These are phyloP conservation scores for Clanis bilineata DNA, from an alignment of 2,888 invertebrate species.

Conservation along the genomic window DNA sequence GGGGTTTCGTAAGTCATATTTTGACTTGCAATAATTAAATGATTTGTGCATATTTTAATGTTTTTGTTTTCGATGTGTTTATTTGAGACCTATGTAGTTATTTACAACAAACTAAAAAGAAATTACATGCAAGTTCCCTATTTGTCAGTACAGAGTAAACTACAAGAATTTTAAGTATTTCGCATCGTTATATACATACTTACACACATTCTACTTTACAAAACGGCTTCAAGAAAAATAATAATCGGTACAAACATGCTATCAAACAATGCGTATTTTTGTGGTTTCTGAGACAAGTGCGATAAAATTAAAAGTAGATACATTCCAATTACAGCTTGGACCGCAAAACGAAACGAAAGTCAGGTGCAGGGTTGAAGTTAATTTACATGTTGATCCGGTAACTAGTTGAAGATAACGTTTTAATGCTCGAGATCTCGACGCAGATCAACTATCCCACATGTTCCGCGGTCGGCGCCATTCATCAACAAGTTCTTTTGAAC, in stretches of 20 bases:
- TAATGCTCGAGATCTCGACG: conserved; percentile 53
- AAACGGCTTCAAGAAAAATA: not conserved
- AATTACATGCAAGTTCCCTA: too few relatives aligned
- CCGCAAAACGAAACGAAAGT: conserved; percentile 35
- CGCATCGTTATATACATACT: too few relatives aligned
- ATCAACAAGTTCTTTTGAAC: conserved; percentile 52
- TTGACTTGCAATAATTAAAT: too few relatives aligned
- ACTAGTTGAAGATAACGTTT: conserved; percentile 54
- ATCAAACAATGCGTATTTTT: not conserved
- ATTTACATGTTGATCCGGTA: conserved; percentile 62
- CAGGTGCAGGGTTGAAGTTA: conserved; percentile 44
- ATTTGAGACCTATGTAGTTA: too few relatives aligned
- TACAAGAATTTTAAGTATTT: not conserved
- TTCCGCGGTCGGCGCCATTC: conserved; percentile 37
- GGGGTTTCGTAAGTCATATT: too few relatives aligned
- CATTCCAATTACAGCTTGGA: conserved; percentile 25
- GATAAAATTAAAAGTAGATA: not conserved
- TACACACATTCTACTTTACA: not conserved
- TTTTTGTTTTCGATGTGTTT: too few relatives aligned
- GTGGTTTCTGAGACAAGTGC: not conserved
- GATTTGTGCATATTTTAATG: too few relatives aligned
- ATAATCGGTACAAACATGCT: not conserved
- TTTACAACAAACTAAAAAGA: too few relatives aligned
- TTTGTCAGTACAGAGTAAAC: not conserved
- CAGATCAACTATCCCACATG: conserved; percentile 50